Conservation (phyloP, 1,140 invertebrate species). For the Anastrepha obliqua region DNA sequence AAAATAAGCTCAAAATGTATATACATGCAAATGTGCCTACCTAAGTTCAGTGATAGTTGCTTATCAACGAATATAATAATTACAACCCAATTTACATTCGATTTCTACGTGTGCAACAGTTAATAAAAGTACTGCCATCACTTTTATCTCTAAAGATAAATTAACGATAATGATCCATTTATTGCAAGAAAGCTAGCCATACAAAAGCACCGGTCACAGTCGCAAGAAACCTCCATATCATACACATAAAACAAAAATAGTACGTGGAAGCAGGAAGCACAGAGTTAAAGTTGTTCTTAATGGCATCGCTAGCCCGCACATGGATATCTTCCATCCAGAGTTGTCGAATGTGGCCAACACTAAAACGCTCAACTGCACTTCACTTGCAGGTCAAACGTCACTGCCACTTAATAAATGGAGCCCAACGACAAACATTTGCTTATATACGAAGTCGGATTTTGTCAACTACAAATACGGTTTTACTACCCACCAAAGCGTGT, state of each 20-base stretch:
- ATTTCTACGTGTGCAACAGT: neutral
- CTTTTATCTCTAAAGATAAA: neutral
- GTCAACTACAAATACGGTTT: neutral
- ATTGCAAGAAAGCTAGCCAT: neutral
- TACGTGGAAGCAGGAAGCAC: neutral
- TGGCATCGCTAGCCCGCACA: neutral
- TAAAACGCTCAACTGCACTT: neutral
- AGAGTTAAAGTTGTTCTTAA: neutral
- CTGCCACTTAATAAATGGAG: neutral
- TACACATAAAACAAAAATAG: neutral
- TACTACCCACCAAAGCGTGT: neutral
- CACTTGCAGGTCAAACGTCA: neutral
- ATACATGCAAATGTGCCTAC: too few relatives aligned
- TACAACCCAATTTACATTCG: neutral
- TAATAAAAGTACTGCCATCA: neutral
- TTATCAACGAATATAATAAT: neutral
- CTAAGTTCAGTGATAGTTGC: neutral
- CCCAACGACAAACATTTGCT: neutral
- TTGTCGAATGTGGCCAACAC: neutral
- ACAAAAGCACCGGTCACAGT: neutral
- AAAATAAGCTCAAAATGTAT: too few relatives aligned
- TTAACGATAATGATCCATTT: neutral
- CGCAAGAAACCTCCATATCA: neutral
- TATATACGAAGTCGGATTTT: constrained; percentile 12
- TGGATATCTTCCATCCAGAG: neutral